Evolutionary conservation across 2,888 invertebrate genomes (phyloP).

Genomic region (Icerya purchasi): DNA sequence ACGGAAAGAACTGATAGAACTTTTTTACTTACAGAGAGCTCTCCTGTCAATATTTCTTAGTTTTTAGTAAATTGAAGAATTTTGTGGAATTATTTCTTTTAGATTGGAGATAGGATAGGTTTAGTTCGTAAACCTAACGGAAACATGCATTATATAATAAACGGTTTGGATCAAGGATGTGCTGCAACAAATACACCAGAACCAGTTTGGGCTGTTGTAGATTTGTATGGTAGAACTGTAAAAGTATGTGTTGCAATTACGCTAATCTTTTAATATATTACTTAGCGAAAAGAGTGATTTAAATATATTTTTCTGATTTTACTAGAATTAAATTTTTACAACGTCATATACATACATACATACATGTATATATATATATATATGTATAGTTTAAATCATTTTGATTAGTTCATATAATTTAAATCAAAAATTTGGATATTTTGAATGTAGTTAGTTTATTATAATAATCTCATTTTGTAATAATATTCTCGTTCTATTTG

Average conservation of each 20-base stretch:
- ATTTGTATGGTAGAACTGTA: constrained; percentile 85
- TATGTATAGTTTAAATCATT: too few species aligned
- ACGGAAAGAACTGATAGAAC: too few species aligned
- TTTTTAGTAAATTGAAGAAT: too few species aligned
- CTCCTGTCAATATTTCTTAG: too few species aligned
- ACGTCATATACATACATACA: too few species aligned
- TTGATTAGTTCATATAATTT: too few species aligned
- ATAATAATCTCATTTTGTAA: too few species aligned
- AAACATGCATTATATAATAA: constrained; percentile 77
- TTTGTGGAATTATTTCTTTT: too few species aligned
- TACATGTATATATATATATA: neutral
- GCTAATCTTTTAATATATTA: neutral
- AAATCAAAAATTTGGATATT: too few species aligned
- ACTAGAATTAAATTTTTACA: neutral
- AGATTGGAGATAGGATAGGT: constrained; percentile 80
- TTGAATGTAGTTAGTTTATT: too few species aligned
- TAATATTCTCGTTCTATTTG: too few species aligned
- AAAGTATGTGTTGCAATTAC: constrained; percentile 34
- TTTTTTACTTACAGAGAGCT: too few species aligned
- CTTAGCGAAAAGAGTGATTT: neutral
- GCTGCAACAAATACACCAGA: constrained; percentile 62
- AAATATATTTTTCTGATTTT: neutral
- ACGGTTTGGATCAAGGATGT: constrained; percentile 77
- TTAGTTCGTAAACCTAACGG: constrained; percentile 70
- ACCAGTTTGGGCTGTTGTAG: constrained; percentile 81